These are phyloP conservation scores for Tachina fera DNA, from an alignment of 2,888 invertebrate genomes.

Conservation along the genomic window DNA sequence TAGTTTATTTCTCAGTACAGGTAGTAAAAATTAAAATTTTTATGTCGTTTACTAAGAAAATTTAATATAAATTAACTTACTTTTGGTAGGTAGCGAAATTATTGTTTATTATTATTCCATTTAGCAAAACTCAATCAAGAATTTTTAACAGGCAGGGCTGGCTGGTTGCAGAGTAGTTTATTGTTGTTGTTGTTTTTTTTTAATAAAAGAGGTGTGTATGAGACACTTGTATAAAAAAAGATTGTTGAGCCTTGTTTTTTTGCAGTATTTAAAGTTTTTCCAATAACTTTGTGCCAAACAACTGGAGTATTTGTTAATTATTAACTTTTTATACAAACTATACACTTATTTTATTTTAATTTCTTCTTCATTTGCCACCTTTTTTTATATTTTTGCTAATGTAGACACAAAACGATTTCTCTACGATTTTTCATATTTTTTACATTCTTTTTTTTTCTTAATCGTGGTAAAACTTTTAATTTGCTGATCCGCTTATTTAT, in stretches of 20 bases:
- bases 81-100: conserved; percentile 18
- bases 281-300: conserved; percentile 5
- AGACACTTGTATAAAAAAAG: conserved; percentile 53
- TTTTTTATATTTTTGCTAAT: conserved; percentile 47
- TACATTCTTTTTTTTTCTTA: conserved; percentile 36
- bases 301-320: conserved; percentile 14
- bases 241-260: conserved; percentile 50
- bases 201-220: conserved; percentile 49
- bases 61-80: conserved; percentile 36
- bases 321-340: conserved; percentile 25
- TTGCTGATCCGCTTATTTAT: neutral
- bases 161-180: conserved; percentile 12
- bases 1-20: conserved; percentile 31
- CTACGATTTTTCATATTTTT: conserved; percentile 45
- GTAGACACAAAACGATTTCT: conserved; percentile 69
- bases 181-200: conserved; percentile 50
- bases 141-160: conserved; percentile 19
- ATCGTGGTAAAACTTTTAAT: conserved; percentile 31
- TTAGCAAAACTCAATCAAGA: conserved; percentile 28
- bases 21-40: conserved; percentile 39
- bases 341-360: conserved; percentile 29
- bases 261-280: conserved; percentile 18
- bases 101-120: conserved; percentile 30
- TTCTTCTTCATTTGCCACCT: conserved; percentile 34
- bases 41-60: conserved; percentile 28